Evolutionary conservation across 2,888 invertebrate species (phyloP).

Genomic region (Tenthredo livida): DNA sequence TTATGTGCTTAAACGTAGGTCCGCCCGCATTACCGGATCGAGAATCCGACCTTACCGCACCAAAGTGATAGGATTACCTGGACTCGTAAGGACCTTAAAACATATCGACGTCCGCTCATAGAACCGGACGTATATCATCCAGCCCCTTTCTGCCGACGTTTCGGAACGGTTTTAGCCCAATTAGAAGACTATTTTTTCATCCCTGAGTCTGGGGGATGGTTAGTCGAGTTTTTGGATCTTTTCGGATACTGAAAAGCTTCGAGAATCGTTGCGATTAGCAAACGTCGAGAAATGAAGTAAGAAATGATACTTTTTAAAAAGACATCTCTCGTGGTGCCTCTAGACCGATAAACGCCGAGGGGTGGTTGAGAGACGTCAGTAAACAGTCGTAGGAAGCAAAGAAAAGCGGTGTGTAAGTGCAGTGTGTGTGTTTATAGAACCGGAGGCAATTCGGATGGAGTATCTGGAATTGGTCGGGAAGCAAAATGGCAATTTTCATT

Average conservation of each 20-base stretch:
- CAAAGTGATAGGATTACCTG: background rate
- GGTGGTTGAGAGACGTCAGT: background rate
- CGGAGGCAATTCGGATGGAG: constrained; percentile 29
- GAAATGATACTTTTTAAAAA: background rate
- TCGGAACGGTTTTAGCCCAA: too few species aligned
- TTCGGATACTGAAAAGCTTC: background rate
- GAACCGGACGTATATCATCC: too few species aligned
- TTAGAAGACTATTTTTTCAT: too few species aligned
- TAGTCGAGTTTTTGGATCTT: too few species aligned
- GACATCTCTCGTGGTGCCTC: background rate
- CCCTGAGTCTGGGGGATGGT: too few species aligned
- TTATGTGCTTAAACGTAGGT: background rate
- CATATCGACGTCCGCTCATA: too few species aligned
- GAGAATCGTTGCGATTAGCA: background rate
- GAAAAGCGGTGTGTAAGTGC: background rate
- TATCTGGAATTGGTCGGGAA: constrained; percentile 34
- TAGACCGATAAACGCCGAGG: background rate
- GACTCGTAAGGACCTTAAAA: background rate
- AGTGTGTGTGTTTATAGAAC: background rate
- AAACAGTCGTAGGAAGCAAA: background rate
- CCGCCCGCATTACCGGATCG: background rate
- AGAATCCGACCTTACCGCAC: background rate
- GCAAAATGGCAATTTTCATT: constrained; percentile 48
- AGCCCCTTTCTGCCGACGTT: too few species aligned
- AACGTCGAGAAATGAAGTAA: background rate